A percentile compares a stretch with the other conserved stretches of the same genome.
These are phyloP conservation scores for Nycteola revayana DNA, from an alignment of 2,888 invertebrate species.

Conservation along the genomic window DNA sequence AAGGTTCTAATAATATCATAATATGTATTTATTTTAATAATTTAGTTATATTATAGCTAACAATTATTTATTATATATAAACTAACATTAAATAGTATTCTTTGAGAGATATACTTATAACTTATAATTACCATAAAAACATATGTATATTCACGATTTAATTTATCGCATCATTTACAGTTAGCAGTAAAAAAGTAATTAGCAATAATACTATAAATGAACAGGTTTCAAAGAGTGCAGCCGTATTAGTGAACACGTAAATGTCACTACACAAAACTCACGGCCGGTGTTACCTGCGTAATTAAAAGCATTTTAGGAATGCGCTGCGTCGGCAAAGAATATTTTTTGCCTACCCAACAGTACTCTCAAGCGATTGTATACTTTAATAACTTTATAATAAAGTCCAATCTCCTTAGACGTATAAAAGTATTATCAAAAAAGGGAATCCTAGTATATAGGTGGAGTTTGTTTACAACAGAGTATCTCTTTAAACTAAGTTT, in stretches of 20 bases:
- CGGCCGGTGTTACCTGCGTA: conserved; percentile 44
- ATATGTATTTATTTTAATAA: too few species aligned
- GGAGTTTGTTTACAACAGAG: conserved; percentile 21
- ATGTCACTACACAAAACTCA: conserved; percentile 21
- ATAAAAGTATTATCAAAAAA: conserved; percentile 21
- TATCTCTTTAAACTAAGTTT: conserved; percentile 17
- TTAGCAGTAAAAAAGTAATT: too few species aligned
- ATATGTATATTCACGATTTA: too few species aligned
- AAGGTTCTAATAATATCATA: too few species aligned
- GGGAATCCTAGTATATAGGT: conserved; percentile 28
- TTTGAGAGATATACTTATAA: too few species aligned
- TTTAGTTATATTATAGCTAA: too few species aligned
- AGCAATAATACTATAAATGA: too few species aligned
- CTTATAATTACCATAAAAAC: too few species aligned
- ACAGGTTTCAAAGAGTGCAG: too few species aligned
- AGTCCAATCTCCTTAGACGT: conserved; percentile 7
- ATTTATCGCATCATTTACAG: too few species aligned
- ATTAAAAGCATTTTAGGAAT: conserved; percentile 57
- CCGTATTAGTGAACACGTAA: conserved; percentile 32
- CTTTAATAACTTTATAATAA: conserved; percentile 16
- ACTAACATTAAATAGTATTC: too few species aligned
- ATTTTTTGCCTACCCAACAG: conserved; percentile 31
- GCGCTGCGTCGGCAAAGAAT: conserved; percentile 46
- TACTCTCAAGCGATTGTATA: conserved; percentile 16
- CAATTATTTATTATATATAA: too few species aligned